Base-by-base conservation (phyloP, 2,888 invertebrate species). In the Hirtodrosophila duncani region DNA sequence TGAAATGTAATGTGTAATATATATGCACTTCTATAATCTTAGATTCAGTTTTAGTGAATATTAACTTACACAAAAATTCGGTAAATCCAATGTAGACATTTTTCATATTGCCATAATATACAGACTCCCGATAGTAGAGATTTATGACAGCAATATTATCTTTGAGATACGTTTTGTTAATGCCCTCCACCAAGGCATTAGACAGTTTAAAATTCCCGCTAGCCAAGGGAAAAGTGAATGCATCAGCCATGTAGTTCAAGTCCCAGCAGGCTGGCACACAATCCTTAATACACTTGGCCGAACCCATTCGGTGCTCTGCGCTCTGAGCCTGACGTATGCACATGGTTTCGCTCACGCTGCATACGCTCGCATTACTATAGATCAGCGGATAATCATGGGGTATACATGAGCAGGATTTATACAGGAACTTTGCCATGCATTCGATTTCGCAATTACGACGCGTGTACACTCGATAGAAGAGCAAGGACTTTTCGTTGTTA, bases 31-130 rank as follows among this genome's bases (percentile, higher is more conserved):
- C n/a, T n/a, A n/a, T n/a, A 4, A 16, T 18, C 3, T 1, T 3
- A 6, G 11, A 3, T 14, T 10, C 2, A 13, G 2, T 3, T 3
- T 3, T 9, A 11, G 2, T 1, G 0, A 5, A 9, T 2, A 11
- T 11, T 5, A 39, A 52, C 92, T 91, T 88, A 94, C 94, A 94
- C 31, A 94, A 84, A 84, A 94, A 93, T 86, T 94, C 94, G 0
- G 94, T 93, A 13, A 94, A 90, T 27, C 94, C 94, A 74, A 93
- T 93, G 43, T 94, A 89, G 81, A 93, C 92, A 50, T 92, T 93
- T 85, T 93, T 93, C 7, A 92, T 89, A 61, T 89, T 90, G 58
- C 92, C 91, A 43, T 91, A 89, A 79, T 94, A 94, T 34, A 91
- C 90, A n/a, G 90, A 90, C 24, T 91, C 91, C 44, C 90, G 89